phyloP scores from a whole-genome alignment of 2,797 vertebrate genomes.

The Anableps anableps region DNA sequence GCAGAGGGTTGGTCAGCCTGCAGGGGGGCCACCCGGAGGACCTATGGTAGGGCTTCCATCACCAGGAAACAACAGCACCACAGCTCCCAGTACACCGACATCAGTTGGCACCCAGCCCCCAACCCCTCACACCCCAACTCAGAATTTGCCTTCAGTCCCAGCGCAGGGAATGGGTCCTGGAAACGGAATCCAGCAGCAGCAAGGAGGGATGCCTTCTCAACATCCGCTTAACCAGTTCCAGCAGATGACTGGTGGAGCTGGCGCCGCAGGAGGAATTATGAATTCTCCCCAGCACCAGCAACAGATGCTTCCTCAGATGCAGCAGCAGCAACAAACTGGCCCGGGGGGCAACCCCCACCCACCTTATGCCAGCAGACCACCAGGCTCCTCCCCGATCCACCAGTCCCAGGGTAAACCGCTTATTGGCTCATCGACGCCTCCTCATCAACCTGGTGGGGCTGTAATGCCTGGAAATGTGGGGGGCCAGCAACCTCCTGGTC shows the following conservation, averaged over 20 bases:
- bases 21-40: slow-evolving; percentile 80
- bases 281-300: slow-evolving; percentile 85
- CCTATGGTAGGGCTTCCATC: slow-evolving; percentile 84
- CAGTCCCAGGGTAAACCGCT: slow-evolving; percentile 93
- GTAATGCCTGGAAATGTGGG: slow-evolving; percentile 51
- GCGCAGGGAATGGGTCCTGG: slow-evolving; percentile 73
- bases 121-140: slow-evolving; percentile 90
- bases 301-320: slow-evolving; percentile 90
- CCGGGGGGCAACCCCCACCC: slow-evolving; percentile 72
- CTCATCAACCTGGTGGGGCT: slow-evolving; percentile 73
- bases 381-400: slow-evolving; percentile 80
- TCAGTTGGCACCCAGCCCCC: slow-evolving; percentile 91
- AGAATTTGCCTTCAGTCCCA: slow-evolving; percentile 64
- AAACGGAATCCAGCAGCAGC: slow-evolving; percentile 78
- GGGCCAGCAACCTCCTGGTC: slow-evolving; percentile 80
- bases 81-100: slow-evolving; percentile 85
- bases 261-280: slow-evolving; percentile 76
- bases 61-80: slow-evolving; percentile 77
- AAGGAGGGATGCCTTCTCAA: slow-evolving; percentile 80
- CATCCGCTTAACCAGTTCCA: slow-evolving; percentile 86
- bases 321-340: slow-evolving; percentile 69
- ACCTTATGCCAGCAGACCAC: slow-evolving; percentile 78
- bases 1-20: slow-evolving; percentile 88
- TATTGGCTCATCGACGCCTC: slow-evolving; percentile 88
- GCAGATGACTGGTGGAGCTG: slow-evolving; percentile 78